These are phyloP conservation scores for Lagodon rhomboides DNA, from an alignment of 2,797 vertebrate genomes.

Conservation along the genomic window DNA sequence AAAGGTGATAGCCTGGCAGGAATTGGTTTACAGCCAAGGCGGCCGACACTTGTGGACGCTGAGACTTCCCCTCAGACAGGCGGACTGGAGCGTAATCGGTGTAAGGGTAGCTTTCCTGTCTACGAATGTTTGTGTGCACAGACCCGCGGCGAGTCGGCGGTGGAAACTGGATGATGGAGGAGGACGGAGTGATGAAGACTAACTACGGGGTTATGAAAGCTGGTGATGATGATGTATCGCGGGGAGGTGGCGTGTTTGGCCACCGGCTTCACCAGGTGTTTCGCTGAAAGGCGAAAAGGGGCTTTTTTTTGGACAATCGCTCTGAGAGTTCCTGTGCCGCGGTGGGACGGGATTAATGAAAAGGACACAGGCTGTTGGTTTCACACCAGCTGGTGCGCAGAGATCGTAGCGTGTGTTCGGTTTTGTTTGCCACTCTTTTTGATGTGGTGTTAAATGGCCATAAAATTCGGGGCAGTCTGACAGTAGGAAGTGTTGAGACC, in stretches of 20 bases:
- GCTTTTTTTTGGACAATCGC: slow-evolving; percentile 28
- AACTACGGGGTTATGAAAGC: slow-evolving; percentile 63
- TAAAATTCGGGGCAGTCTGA: slow-evolving; percentile 68
- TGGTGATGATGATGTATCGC: slow-evolving; percentile 68
- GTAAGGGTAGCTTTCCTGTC: slow-evolving; percentile 86
- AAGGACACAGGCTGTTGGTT: slow-evolving; percentile 57
- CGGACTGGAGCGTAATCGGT: slow-evolving; percentile 74
- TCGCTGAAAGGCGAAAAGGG: slow-evolving; percentile 32
- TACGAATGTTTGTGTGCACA: slow-evolving; percentile 62
- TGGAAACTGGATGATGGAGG: slow-evolving; percentile 68
- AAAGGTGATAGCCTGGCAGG: slow-evolving; percentile 83
- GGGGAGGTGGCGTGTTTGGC: slow-evolving; percentile 48
- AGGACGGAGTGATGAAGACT: slow-evolving; percentile 68
- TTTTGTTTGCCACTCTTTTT: slow-evolving; percentile 57
- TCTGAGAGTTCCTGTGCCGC: slow-evolving; percentile 65
- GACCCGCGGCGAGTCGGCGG: slow-evolving; percentile 55
- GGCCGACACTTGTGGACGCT: slow-evolving; percentile 71
- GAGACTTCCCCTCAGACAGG: slow-evolving; percentile 84
- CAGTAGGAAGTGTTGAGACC: slow-evolving; percentile 77
- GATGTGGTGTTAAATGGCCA: slow-evolving; percentile 77
- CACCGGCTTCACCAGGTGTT: slow-evolving; percentile 62
- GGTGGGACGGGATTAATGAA: slow-evolving; percentile 67
- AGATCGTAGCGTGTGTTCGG: slow-evolving; percentile 39
- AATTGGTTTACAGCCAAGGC: slow-evolving; percentile 82
- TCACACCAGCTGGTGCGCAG: slow-evolving; percentile 69